Percentiles rank a stretch among this genome's conserved stretches.
Evolutionary conservation across 2,113 vertebrate genomes (phyloP).

Genomic region (Cervus canadensis): DNA sequence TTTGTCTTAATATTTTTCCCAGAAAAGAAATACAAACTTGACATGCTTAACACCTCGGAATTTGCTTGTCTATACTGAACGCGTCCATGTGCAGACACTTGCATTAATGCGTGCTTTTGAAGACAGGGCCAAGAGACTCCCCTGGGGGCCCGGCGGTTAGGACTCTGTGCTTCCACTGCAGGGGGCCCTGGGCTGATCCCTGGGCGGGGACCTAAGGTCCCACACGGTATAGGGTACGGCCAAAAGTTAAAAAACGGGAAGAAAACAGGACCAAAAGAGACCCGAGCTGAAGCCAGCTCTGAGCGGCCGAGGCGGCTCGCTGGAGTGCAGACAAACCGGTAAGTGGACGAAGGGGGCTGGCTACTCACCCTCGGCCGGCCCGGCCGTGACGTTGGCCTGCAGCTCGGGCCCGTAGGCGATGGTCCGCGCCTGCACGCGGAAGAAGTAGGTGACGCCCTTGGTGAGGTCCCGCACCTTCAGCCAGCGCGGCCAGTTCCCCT

Average conservation of each 20-base stretch:
- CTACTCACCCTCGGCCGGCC: constrained; percentile 89
- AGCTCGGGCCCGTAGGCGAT: constrained; percentile 90
- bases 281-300: rapidly evolving
- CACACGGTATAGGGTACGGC: not conserved
- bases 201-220: not conserved
- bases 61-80: not conserved
- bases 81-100: rapidly evolving
- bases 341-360: rapidly evolving
- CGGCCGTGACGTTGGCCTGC: constrained; percentile 91
- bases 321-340: rapidly evolving
- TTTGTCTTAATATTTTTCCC: not conserved
- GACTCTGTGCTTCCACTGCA: not conserved
- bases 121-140: too few species aligned
- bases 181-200: not conserved
- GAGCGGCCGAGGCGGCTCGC: rapidly evolving
- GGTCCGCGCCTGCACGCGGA: constrained; percentile 92
- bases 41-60: rapidly evolving
- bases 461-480: constrained; percentile 93
- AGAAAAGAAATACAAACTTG: not conserved
- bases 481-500: constrained; percentile 94
- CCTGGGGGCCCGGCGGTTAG: not conserved
- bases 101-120: rapidly evolving
- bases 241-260: not conserved
- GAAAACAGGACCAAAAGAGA: rapidly evolving
- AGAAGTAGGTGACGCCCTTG: constrained; percentile 89